Conservation (phyloP, 1,140 invertebrate genomes). For the Stegodyphus mimosarum region DNA sequence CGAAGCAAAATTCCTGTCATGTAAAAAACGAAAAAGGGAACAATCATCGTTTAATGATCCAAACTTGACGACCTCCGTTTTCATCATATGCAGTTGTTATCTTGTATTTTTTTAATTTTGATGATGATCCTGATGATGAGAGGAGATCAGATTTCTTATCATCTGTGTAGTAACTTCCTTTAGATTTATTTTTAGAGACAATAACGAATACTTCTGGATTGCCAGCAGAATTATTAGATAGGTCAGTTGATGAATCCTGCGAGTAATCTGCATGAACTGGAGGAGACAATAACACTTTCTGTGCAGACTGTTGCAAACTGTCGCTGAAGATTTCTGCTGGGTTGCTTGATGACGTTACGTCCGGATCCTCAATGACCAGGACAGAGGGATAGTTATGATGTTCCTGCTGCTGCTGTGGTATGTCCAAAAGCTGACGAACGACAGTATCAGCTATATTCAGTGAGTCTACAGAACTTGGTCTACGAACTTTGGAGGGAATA, state of each 20-base stretch:
- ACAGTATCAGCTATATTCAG: constrained; percentile 44
- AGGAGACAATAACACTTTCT: constrained; percentile 40
- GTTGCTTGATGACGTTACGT: constrained; percentile 31
- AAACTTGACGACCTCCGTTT: constrained; percentile 37
- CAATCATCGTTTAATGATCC: constrained; percentile 41
- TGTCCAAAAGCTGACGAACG: constrained; percentile 43
- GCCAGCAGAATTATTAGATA: constrained; percentile 3
- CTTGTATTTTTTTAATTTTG: constrained; percentile 46
- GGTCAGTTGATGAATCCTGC: constrained; percentile 5
- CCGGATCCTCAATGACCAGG: constrained; percentile 48
- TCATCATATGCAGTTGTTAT: constrained; percentile 46
- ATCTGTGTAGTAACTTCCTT: constrained; percentile 17
- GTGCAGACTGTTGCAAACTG: constrained; percentile 6
- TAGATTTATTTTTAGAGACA: constrained; percentile 44
- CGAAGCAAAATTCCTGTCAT: too few species aligned
- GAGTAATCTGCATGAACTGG: constrained; percentile 32
- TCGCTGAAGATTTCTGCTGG: constrained; percentile 26
- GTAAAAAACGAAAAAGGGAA: too few species aligned
- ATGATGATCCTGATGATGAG: neutral
- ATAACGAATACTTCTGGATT: constrained; percentile 53
- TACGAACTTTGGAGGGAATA: constrained; percentile 24
- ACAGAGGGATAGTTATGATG: constrained; percentile 23
- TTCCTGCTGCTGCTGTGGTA: constrained; percentile 16
- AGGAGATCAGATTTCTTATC: constrained; percentile 21
- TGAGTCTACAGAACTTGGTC: constrained; percentile 19